Conservation (phyloP, 2,797 vertebrate species). For the Clarias pachynema region DNA sequence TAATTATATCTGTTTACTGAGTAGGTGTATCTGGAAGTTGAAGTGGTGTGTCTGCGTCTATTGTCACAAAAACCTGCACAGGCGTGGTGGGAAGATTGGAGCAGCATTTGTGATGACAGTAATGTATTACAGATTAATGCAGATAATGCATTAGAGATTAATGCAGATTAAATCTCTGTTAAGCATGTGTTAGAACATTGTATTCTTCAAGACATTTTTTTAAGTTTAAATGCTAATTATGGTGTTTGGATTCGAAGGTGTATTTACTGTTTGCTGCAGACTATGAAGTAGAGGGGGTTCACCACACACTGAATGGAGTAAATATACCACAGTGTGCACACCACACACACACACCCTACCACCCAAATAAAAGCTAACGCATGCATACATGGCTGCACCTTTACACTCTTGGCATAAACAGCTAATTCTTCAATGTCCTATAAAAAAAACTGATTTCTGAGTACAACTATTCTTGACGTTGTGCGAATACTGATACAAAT, state of each 20-base stretch:
- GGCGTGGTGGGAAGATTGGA: background rate
- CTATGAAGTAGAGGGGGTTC: background rate
- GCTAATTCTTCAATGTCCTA: background rate
- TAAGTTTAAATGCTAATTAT: background rate
- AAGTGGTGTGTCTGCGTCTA: background rate
- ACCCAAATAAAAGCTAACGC: background rate
- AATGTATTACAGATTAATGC: background rate
- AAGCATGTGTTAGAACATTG: background rate
- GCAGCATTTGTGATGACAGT: background rate
- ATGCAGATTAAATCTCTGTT: background rate
- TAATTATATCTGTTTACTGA: background rate
- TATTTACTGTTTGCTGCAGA: constrained; percentile 7
- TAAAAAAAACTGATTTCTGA: background rate
- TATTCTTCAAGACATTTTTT: background rate
- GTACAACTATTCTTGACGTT: background rate
- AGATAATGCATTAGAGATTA: no score
- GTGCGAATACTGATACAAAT: background rate
- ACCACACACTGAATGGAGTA: background rate
- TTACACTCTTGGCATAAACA: background rate
- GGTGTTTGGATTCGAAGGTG: background rate
- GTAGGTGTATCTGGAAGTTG: no score
- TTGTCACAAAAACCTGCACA: background rate
- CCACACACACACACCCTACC: background rate
- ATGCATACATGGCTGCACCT: background rate
- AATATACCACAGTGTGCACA: background rate